phyloP scores from a whole-genome alignment of 1,140 invertebrate species.

The Heliconius hewitsoni region DNA sequence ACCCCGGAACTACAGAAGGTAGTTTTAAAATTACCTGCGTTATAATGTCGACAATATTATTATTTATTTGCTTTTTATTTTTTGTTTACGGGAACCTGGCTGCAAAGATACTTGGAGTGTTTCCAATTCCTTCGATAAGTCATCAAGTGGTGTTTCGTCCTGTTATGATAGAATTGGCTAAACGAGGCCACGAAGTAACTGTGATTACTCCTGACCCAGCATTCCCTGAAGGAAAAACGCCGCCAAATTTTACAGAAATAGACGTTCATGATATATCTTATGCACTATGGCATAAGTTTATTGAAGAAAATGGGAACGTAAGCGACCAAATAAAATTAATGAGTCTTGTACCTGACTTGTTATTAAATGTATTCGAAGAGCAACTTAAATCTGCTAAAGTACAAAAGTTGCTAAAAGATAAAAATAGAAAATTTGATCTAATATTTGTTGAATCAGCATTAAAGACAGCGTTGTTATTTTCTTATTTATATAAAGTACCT shows the following conservation, averaged over 20 bases:
- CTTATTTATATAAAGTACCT: conserved; percentile 65
- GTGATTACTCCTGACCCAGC: neutral
- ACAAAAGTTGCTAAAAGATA: conserved; percentile 49
- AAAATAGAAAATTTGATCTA: conserved; percentile 57
- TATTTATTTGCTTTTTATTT: neutral
- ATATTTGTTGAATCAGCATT: conserved; percentile 55
- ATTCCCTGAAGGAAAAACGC: neutral
- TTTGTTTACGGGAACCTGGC: conserved; percentile 15
- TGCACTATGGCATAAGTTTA: conserved; percentile 28
- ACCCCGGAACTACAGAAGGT: neutral
- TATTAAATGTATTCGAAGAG: conserved; percentile 37
- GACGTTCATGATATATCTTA: conserved; percentile 45
- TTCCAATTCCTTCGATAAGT: conserved; percentile 46
- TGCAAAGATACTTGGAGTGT: conserved; percentile 77
- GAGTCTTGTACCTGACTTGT: neutral
- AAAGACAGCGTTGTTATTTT: conserved; percentile 50
- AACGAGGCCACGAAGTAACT: conserved; percentile 74
- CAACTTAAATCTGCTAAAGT: conserved; percentile 51
- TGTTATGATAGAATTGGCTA: conserved; percentile 65
- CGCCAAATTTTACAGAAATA: conserved; percentile 21
- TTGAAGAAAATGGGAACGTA: neutral
- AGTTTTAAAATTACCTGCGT: neutral
- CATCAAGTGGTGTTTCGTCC: conserved; percentile 79
- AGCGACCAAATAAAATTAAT: neutral
- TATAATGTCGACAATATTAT: neutral